Evolutionary conservation across 2,113 vertebrate species (phyloP).

Genomic region (Paedocypris sp.): DNA sequence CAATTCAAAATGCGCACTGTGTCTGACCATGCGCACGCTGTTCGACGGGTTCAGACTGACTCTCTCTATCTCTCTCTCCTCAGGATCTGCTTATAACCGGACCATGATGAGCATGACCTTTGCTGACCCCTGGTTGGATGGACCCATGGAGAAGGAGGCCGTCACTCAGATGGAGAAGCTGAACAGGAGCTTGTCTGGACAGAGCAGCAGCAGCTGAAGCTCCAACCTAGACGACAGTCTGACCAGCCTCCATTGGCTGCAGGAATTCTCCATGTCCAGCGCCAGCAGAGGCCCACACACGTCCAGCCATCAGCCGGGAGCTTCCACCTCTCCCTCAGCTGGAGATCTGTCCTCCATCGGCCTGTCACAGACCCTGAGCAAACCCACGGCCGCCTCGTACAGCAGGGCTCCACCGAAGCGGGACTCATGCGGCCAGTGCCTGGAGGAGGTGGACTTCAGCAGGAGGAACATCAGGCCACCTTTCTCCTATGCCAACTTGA

Average conservation of each 20-base stretch:
- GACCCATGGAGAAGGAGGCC: constrained; percentile 54
- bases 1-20: too few species aligned
- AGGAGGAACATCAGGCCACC: constrained; percentile 79
- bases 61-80: constrained; percentile 8
- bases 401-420: constrained; percentile 49
- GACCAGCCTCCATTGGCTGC: constrained; percentile 90
- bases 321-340: constrained; percentile 75
- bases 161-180: constrained; percentile 55
- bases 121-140: constrained; percentile 60
- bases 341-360: constrained; percentile 79
- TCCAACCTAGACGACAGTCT: constrained; percentile 79
- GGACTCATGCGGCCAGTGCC: constrained; percentile 62
- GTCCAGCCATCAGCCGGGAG: constrained; percentile 51
- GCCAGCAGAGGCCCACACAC: constrained; percentile 53
- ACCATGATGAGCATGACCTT: constrained; percentile 55
- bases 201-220: constrained; percentile 44
- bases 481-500: constrained; percentile 87
- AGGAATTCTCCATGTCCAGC: constrained; percentile 80
- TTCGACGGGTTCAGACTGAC: too few species aligned
- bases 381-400: constrained; percentile 74
- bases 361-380: constrained; percentile 76
- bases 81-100: constrained; percentile 42
- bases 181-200: constrained; percentile 37
- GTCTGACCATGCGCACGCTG: too few species aligned
- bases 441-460: constrained; percentile 81